Evolutionary conservation across 2,113 vertebrate species (phyloP), one percentile per base, ranked within the genome.

Genomic region (Cyanistes caeruleus): DNA sequence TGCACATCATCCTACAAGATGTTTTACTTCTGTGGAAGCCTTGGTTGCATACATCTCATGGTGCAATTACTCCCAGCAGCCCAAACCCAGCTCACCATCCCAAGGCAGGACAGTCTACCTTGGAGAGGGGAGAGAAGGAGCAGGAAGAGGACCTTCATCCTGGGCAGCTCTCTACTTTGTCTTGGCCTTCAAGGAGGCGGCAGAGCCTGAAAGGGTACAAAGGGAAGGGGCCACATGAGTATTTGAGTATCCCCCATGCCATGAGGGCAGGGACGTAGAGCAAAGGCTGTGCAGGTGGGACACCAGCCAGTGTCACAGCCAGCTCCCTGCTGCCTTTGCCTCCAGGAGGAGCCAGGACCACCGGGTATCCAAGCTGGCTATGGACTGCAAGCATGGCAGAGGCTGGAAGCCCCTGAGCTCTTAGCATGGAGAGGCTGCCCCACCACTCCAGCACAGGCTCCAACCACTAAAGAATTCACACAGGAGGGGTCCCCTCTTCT

Each of bases 51-150:
- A 68, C 1, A 2, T 6, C 64, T 72, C 77, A 35, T 7, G 7
- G 27, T 72, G 44, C 43, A 48, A 10, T 41, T 63, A 59, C 41
- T 27, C 48, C 52, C 69, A 91, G 56, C 58, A 87, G 35, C 56
- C 60, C 69, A 59, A 88, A 76, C 13, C 30, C 63, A 48, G 39
- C 11, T 14, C 33, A 37, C 9, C 8, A 4, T 21, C 18, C 52
- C 13, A 0, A n/a, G 22, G 28, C 62, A 83, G 43, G 72, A 68
- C 27, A 78, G 35, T 9, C 44, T 96, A 98, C 98, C 98, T 98
- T 93, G 97, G 56, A 94, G 69, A 0, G 87, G 84, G 14, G 86
- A 81, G 37, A 97, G 78, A 55, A 98, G 89, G 35, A 90, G 67
- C 58, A 97, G 90, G 15, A 97, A 68, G 48, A 97, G 21, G 52